A percentile compares a stretch with the other conserved stretches of the same genome.
Evolutionary conservation across 2,113 vertebrate species (phyloP).

Genomic region (Perccottus glenii): DNA sequence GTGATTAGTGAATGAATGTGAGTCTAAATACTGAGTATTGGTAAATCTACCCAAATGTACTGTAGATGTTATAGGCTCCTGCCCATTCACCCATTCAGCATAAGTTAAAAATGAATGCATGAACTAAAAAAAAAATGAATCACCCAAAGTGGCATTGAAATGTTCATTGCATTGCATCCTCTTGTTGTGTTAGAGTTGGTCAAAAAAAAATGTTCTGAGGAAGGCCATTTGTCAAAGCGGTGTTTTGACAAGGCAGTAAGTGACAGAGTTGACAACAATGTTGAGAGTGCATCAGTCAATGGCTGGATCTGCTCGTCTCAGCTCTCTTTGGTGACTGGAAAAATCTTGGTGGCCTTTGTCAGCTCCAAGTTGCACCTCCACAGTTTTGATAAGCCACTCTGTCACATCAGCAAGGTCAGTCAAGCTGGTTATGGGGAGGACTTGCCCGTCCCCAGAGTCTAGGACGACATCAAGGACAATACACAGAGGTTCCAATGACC

Average conservation of each 20-base stretch:
- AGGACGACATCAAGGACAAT: slow-evolving; percentile 54
- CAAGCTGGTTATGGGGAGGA: slow-evolving; percentile 31
- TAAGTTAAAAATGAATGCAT: too few species aligned
- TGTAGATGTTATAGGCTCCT: too few species aligned
- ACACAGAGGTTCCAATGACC: slow-evolving; percentile 35
- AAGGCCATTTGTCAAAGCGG: background rate
- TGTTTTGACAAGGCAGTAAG: background rate
- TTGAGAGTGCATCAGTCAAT: slow-evolving; percentile 35
- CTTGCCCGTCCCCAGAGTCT: slow-evolving; percentile 25
- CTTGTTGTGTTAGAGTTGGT: too few species aligned
- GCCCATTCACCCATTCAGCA: too few species aligned
- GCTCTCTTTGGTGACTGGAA: slow-evolving; percentile 32
- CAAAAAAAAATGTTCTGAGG: too few species aligned
- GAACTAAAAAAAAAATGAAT: too few species aligned
- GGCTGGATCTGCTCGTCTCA: slow-evolving; percentile 20
- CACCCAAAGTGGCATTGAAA: too few species aligned
- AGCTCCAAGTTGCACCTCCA: slow-evolving; percentile 42
- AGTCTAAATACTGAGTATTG: too few species aligned
- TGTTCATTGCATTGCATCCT: too few species aligned
- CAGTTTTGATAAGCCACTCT: slow-evolving; percentile 57
- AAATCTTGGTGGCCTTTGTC: slow-evolving; percentile 47
- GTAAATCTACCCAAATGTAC: too few species aligned
- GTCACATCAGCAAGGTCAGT: slow-evolving; percentile 62
- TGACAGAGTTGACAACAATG: slow-evolving; percentile 5
- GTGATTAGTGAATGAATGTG: too few species aligned